These are phyloP conservation scores for Nycticebus coucang DNA, from an alignment of 2,113 vertebrate species.

Conservation along the genomic window DNA sequence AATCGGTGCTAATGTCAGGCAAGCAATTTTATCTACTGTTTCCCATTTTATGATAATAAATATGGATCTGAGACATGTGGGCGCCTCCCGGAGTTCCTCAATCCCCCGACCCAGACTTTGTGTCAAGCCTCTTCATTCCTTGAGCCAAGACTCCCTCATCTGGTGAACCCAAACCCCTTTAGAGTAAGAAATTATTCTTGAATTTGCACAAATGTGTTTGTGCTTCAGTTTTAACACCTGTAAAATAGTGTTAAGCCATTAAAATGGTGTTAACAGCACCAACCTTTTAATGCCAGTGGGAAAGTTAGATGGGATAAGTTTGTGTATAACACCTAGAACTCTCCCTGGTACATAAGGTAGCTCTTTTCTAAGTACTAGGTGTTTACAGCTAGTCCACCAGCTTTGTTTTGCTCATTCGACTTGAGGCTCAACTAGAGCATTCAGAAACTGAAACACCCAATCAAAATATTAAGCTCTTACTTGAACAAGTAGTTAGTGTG, in stretches of 20 bases:
- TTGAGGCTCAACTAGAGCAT: constrained; percentile 19
- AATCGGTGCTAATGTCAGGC: too few species aligned
- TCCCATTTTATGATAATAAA: too few species aligned
- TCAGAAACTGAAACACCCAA: not conserved
- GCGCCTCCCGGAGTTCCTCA: too few species aligned
- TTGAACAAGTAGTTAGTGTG: constrained; percentile 15
- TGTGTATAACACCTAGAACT: not conserved
- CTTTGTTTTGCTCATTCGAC: constrained; percentile 13
- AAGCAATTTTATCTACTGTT: too few species aligned
- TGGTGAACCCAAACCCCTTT: too few species aligned
- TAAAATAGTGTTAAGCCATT: too few species aligned
- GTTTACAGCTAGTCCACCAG: not conserved
- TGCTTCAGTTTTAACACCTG: constrained; percentile 20
- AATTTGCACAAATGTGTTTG: constrained; percentile 1
- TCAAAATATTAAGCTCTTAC: not conserved
- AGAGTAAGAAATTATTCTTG: not conserved
- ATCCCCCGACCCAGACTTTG: too few species aligned
- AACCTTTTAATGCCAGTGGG: not conserved
- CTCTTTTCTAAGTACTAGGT: not conserved
- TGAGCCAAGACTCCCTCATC: too few species aligned
- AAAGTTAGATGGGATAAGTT: not conserved
- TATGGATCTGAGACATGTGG: too few species aligned
- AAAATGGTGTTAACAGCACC: not conserved
- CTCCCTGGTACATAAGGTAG: not conserved
- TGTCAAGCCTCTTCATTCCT: too few species aligned